These are phyloP conservation scores for Pseudobourletiella spinata DNA, from an alignment of 1,140 invertebrate genomes.

Conservation along the genomic window DNA sequence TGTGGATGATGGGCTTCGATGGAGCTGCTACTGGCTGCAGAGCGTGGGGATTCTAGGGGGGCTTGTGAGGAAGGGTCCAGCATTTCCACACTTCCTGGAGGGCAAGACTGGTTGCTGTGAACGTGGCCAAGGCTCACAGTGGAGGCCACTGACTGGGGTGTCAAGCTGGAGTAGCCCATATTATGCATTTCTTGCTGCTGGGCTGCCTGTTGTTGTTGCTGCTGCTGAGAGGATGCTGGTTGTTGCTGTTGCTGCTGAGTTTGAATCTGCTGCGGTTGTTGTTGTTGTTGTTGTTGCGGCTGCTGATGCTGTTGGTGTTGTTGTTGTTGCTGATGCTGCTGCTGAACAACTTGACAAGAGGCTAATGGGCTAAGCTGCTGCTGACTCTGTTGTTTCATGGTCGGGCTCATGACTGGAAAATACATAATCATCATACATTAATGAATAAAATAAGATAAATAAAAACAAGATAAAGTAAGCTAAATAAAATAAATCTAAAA, in stretches of 20 bases:
- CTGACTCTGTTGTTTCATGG: neutral
- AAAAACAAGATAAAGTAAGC: neutral
- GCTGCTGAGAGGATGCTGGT: constrained; percentile 37
- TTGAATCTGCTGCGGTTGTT: constrained; percentile 36
- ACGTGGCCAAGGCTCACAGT: constrained; percentile 18
- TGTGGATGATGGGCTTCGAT: constrained; percentile 19
- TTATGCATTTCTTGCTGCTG: constrained; percentile 38
- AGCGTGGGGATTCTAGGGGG: constrained; percentile 30
- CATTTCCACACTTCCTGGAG: constrained; percentile 33
- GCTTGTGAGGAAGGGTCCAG: constrained; percentile 16
- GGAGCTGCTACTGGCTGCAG: constrained; percentile 24
- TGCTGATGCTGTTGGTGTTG: constrained; percentile 39
- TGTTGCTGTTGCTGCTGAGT: constrained; percentile 39
- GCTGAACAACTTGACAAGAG: constrained; percentile 32
- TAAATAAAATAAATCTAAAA: neutral
- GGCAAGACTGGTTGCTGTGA: constrained; percentile 35
- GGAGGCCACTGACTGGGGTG: constrained; percentile 31
- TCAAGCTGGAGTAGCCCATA: constrained; percentile 39
- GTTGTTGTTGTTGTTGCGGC: constrained; percentile 38
- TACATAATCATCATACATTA: neutral
- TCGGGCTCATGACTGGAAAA: neutral
- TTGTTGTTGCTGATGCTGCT: constrained; percentile 37
- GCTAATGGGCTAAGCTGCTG: neutral
- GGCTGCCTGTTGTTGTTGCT: constrained; percentile 37
- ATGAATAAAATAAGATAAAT: neutral